These are phyloP conservation scores for Drosophila rellima DNA, from an alignment of 2,888 invertebrate genomes.

Conservation along the genomic window DNA sequence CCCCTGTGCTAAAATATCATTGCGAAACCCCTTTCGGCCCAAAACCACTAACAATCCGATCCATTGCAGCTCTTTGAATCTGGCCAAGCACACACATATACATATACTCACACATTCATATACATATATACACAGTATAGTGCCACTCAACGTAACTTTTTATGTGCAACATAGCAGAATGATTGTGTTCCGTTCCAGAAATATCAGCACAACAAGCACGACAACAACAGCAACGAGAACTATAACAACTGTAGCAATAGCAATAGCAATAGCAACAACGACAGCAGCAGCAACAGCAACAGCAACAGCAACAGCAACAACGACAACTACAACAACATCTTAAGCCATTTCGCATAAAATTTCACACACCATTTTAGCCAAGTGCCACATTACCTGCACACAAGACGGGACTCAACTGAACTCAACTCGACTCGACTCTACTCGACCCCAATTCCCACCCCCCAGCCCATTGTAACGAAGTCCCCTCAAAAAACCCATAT, in stretches of 20 bases:
- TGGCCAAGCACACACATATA: slow-evolving; percentile 31
- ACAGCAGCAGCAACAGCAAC: slow-evolving; percentile 44
- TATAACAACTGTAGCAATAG: slow-evolving; percentile 28
- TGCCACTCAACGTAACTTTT: slow-evolving; percentile 81
- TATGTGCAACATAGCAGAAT: slow-evolving; percentile 81
- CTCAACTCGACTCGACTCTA: slow-evolving; percentile 49
- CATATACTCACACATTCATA: slow-evolving; percentile 3
- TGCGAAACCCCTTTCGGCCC: background rate
- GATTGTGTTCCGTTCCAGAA: slow-evolving; percentile 81
- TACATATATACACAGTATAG: slow-evolving; percentile 21
- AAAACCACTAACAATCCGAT: slow-evolving; percentile 45
- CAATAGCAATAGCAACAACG: slow-evolving; percentile 17
- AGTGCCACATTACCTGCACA: slow-evolving; percentile 84
- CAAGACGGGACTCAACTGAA: slow-evolving; percentile 75
- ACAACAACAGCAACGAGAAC: slow-evolving; percentile 44
- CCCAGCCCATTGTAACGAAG: background rate
- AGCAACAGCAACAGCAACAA: slow-evolving; percentile 33
- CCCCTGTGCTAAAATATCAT: slow-evolving; percentile 19
- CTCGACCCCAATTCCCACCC: slow-evolving; percentile 29
- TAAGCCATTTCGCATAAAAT: slow-evolving; percentile 83
- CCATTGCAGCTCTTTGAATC: slow-evolving; percentile 56
- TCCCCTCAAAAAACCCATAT: background rate
- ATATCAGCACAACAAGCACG: slow-evolving; percentile 79
- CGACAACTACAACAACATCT: slow-evolving; percentile 52
- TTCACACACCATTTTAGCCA: slow-evolving; percentile 84